phyloP scores from a whole-genome alignment of 1,140 invertebrate species.

The Zaprionus taronus region DNA sequence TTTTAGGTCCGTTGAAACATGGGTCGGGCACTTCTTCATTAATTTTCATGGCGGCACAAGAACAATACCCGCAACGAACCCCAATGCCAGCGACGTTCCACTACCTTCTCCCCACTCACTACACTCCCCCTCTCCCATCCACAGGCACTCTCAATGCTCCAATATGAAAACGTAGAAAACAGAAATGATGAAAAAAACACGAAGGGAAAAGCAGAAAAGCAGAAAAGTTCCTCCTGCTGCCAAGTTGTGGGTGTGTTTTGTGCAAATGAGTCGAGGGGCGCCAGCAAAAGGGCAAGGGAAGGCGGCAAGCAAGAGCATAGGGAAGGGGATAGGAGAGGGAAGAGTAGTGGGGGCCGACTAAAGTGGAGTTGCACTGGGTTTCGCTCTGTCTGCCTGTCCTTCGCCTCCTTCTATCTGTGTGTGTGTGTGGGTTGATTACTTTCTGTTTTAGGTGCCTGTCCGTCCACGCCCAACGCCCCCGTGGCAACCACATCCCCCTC shows the following conservation, averaged over 20 bases:
- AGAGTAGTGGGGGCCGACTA: slow-evolving; percentile 3
- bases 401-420: slow-evolving; percentile 29
- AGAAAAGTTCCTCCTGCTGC: slow-evolving; percentile 74
- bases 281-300: background rate
- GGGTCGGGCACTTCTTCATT: slow-evolving; percentile 82
- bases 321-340: background rate
- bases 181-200: slow-evolving; percentile 63
- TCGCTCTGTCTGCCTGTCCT: background rate
- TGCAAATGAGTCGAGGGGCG: slow-evolving; percentile 72
- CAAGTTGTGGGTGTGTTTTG: slow-evolving; percentile 80
- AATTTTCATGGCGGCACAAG: slow-evolving; percentile 82
- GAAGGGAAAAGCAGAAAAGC: slow-evolving; percentile 27
- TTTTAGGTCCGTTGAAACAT: slow-evolving; percentile 73
- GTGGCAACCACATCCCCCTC: slow-evolving; percentile 8
- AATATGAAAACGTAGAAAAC: slow-evolving; percentile 60
- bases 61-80: slow-evolving; percentile 64
- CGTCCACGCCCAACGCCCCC: slow-evolving; percentile 38
- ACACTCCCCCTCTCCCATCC: background rate
- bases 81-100: background rate
- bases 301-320: background rate
- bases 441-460: slow-evolving; percentile 76
- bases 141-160: slow-evolving; percentile 14
- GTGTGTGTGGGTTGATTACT: slow-evolving; percentile 78
- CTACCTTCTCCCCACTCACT: background rate
- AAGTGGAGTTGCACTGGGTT: slow-evolving; percentile 33